These are phyloP conservation scores for Procavia capensis DNA, from an alignment of 2,113 vertebrate genomes.

Conservation along the genomic window DNA sequence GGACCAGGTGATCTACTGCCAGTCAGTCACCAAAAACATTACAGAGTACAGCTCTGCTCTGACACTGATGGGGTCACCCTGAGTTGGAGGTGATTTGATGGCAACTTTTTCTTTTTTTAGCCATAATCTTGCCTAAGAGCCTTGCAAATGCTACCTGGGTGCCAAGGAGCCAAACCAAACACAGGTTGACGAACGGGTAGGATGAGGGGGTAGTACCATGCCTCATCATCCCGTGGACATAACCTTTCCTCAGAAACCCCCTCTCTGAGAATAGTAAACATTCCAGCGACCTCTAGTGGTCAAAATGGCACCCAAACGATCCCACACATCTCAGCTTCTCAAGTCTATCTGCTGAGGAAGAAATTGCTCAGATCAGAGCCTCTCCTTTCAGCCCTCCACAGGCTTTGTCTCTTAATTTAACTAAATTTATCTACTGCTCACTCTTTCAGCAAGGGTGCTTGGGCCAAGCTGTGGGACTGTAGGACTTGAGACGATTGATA, in stretches of 20 bases:
- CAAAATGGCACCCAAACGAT: not conserved
- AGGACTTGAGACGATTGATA: rapidly evolving
- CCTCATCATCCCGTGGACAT: not conserved
- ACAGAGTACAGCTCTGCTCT: not conserved
- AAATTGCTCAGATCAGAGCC: not conserved
- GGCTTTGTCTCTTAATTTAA: not conserved
- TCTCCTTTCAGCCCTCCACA: not conserved
- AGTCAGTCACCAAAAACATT: not conserved
- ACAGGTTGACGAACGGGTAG: not conserved
- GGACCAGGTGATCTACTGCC: not conserved
- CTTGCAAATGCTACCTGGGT: not conserved
- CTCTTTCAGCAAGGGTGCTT: not conserved
- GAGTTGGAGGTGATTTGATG: not conserved
- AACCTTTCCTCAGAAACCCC: not conserved
- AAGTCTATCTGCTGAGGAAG: not conserved
- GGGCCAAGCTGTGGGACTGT: no score
- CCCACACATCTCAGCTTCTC: not conserved
- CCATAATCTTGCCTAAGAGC: not conserved
- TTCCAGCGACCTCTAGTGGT: constrained; percentile 76
- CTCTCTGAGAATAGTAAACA: not conserved
- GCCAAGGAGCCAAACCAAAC: not conserved
- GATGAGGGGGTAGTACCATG: rapidly evolving
- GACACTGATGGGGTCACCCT: not conserved
- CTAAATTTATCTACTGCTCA: not conserved
- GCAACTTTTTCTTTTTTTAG: not conserved